A percentile compares a stretch with the other conserved stretches of the same genome.
phyloP scores from a whole-genome alignment of 2,888 invertebrate genomes.

The Dasysyrphus albostriatus region DNA sequence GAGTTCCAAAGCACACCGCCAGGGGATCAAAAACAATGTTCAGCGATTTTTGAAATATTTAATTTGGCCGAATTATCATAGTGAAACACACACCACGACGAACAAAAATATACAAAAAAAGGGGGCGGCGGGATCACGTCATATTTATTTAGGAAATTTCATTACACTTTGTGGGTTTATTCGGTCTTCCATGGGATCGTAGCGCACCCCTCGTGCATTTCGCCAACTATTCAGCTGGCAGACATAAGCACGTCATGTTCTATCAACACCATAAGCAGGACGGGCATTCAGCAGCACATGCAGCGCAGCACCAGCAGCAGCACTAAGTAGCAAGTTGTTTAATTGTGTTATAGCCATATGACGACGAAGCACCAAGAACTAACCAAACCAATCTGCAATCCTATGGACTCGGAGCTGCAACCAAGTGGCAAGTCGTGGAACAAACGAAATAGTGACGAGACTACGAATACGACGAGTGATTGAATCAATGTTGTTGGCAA shows the following conservation, averaged over 20 bases:
- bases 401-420: neutral
- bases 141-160: slow-evolving; percentile 70
- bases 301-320: slow-evolving; percentile 3
- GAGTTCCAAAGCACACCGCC: slow-evolving; percentile 12
- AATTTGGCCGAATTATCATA: slow-evolving; percentile 63
- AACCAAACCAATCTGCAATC: neutral
- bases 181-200: neutral
- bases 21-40: slow-evolving; percentile 50
- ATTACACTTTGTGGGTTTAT: slow-evolving; percentile 50
- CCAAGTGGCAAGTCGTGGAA: neutral
- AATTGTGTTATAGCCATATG: slow-evolving; percentile 48
- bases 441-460: slow-evolving; percentile 9
- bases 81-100: slow-evolving; percentile 1
- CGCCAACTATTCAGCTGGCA: slow-evolving; percentile 32
- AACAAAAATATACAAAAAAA: neutral
- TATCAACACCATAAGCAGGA: slow-evolving; percentile 25
- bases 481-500: slow-evolving; percentile 73
- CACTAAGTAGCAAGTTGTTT: slow-evolving; percentile 45
- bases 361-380: slow-evolving; percentile 40
- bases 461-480: slow-evolving; percentile 49
- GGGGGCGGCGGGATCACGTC: slow-evolving; percentile 50
- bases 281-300: neutral
- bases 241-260: slow-evolving; percentile 52
- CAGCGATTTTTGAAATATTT: slow-evolving; percentile 68
- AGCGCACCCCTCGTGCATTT: slow-evolving; percentile 39